Conservation (phyloP, 1,140 invertebrate genomes). For the Steinernema khuongi region DNA sequence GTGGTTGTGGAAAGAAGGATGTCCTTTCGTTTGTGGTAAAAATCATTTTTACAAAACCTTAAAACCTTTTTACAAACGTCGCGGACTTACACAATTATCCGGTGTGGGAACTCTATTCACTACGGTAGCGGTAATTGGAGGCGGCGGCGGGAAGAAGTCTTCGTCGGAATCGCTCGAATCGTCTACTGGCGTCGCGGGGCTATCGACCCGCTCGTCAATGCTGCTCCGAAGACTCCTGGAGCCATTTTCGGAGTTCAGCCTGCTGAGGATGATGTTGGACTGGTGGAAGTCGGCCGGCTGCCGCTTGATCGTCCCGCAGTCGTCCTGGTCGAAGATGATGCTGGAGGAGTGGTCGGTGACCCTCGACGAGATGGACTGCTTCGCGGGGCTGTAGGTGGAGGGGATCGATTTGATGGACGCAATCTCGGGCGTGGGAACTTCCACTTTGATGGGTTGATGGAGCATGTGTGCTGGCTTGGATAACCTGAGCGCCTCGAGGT, state of each 20-base stretch:
- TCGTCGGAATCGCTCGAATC: slow-evolving; percentile 51
- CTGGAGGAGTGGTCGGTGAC: slow-evolving; percentile 8
- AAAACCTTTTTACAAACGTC: not conserved
- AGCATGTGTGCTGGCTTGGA: not conserved
- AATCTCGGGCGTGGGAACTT: not conserved
- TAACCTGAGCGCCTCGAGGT: slow-evolving; percentile 21
- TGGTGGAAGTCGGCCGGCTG: slow-evolving; percentile 16
- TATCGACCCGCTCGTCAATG: not conserved
- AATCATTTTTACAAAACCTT: too few relatives aligned
- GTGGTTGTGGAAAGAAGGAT: too few relatives aligned
- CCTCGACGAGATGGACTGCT: not conserved
- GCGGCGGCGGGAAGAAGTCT: slow-evolving; percentile 53
- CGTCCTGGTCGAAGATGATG: slow-evolving; percentile 37
- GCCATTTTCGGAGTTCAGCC: not conserved
- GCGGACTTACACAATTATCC: not conserved
- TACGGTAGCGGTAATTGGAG: slow-evolving; percentile 22
- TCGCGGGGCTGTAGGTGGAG: not conserved
- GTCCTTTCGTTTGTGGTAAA: too few relatives aligned
- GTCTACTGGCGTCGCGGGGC: not conserved
- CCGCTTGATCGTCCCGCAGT: slow-evolving; percentile 44
- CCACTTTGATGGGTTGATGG: slow-evolving; percentile 10
- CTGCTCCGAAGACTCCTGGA: not conserved
- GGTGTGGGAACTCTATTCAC: slow-evolving; percentile 5
- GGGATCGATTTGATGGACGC: not conserved
- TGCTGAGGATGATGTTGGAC: not conserved